Percentiles rank a stretch among this genome's conserved stretches.
phyloP scores from a whole-genome alignment of 1,140 invertebrate genomes.

The Drosophila pseudoananassae region DNA sequence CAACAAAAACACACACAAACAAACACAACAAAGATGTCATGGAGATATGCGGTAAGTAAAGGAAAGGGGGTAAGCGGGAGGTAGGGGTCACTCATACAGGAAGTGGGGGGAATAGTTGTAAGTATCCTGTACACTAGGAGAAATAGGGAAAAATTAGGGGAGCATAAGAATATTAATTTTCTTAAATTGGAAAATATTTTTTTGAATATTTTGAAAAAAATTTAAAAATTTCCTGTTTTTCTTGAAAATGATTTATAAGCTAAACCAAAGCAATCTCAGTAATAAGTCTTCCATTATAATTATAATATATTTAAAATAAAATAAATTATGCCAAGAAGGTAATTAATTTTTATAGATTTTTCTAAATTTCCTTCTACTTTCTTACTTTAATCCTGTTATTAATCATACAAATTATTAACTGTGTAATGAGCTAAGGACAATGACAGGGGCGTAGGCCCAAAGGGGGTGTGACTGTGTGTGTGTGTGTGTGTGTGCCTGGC shows the following conservation, averaged over 20 bases:
- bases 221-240: too few species aligned
- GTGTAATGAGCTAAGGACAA: background rate
- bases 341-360: too few species aligned
- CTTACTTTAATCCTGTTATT: too few species aligned
- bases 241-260: too few species aligned
- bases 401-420: background rate
- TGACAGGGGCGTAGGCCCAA: background rate
- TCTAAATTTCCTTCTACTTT: too few species aligned
- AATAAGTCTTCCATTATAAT: too few species aligned
- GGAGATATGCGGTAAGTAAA: conserved; percentile 81
- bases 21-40: conserved; percentile 71
- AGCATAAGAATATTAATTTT: too few species aligned
- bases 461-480: conserved; percentile 6
- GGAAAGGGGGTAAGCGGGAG: background rate
- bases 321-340: too few species aligned
- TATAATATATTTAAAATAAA: too few species aligned
- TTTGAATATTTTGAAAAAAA: too few species aligned
- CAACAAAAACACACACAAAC: conserved; percentile 33
- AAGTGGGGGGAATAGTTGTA: background rate
- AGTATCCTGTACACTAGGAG: conserved; percentile 6
- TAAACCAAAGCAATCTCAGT: too few species aligned
- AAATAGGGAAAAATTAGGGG: background rate
- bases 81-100: conserved; percentile 7
- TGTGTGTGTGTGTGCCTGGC: conserved; percentile 3
- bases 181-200: too few species aligned